phyloP scores from a whole-genome alignment of 2,113 vertebrate species.

The Scatophagus argus region DNA sequence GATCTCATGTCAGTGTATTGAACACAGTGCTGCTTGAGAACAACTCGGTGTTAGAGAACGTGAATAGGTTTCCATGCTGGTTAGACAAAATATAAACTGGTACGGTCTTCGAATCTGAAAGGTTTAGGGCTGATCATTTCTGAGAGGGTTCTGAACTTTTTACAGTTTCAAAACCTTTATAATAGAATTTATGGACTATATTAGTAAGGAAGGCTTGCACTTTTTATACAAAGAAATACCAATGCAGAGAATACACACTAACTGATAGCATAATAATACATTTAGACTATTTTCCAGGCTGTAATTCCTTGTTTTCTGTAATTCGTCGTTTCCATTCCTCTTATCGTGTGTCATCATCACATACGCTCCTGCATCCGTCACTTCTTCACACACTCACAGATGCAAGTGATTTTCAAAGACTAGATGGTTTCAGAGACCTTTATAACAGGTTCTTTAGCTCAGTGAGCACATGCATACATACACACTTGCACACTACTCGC shows the following conservation, averaged over 20 bases:
- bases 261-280: background rate
- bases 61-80: background rate
- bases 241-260: background rate
- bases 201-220: background rate
- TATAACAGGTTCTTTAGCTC: constrained; percentile 60
- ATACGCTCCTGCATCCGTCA: background rate
- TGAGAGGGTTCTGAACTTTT: background rate
- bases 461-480: constrained; percentile 23
- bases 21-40: background rate
- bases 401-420: constrained; percentile 17
- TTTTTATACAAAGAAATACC: background rate
- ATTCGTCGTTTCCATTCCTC: no score
- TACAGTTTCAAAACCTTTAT: background rate
- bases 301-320: background rate
- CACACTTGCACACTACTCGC: background rate
- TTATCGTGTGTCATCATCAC: background rate
- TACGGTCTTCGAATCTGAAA: background rate
- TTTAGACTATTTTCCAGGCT: background rate
- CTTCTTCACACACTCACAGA: background rate
- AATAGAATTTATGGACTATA: no score
- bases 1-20: background rate
- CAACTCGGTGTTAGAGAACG: background rate
- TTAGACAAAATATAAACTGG: background rate
- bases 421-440: constrained; percentile 14
- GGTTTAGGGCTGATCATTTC: background rate